phyloP scores from a whole-genome alignment of 2,797 vertebrate species.

The Triplophysa bombifrons region DNA sequence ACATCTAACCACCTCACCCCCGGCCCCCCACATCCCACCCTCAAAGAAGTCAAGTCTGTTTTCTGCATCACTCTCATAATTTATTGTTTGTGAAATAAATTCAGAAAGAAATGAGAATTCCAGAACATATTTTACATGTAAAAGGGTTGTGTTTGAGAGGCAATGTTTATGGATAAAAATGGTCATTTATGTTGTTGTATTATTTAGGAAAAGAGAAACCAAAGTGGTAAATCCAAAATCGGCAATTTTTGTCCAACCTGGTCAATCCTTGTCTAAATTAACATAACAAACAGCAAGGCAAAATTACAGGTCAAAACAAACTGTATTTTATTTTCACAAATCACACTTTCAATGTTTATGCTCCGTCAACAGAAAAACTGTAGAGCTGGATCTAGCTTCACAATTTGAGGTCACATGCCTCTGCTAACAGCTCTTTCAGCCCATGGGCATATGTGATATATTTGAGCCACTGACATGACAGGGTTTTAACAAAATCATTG shows the following conservation, averaged over 20 bases:
- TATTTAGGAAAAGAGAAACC: background rate
- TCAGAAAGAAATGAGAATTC: slow-evolving; percentile 65
- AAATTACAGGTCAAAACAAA: background rate
- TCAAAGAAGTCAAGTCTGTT: slow-evolving; percentile 66
- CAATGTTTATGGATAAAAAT: background rate
- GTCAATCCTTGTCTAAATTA: background rate
- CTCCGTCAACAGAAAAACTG: background rate
- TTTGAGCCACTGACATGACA: background rate
- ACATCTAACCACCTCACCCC: slow-evolving; percentile 49
- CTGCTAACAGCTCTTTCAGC: background rate
- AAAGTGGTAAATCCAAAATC: background rate
- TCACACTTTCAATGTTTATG: background rate
- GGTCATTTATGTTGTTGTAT: background rate
- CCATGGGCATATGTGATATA: slow-evolving; percentile 1
- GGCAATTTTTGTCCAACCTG: background rate
- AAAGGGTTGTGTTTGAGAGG: background rate
- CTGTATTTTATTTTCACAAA: background rate
- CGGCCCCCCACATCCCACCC: slow-evolving; percentile 18
- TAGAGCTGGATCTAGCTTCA: background rate
- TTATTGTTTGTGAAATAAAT: slow-evolving; percentile 67
- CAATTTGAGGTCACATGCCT: background rate
- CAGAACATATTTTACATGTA: slow-evolving; percentile 46
- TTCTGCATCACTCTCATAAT: slow-evolving; percentile 72
- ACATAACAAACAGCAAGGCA: background rate
- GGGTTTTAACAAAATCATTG: background rate